Evolutionary conservation across 2,113 vertebrate species (phyloP).

Genomic region (Hyla sarda): DNA sequence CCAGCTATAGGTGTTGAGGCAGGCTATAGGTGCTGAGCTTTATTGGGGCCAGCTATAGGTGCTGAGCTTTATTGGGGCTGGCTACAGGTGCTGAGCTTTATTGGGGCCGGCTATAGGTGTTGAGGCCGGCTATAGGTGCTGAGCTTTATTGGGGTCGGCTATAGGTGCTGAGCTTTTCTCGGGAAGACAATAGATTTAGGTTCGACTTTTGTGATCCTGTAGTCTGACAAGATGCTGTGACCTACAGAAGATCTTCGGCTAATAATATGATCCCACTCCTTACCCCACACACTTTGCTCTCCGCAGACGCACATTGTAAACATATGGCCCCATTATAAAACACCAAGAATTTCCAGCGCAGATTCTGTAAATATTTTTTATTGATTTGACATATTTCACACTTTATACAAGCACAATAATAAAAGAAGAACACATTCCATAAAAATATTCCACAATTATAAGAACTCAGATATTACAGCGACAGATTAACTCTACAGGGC

Average conservation of each 20-base stretch:
- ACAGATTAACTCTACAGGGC: background rate
- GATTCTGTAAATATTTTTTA: conserved; percentile 10
- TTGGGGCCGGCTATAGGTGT: too few species aligned
- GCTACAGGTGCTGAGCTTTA: too few species aligned
- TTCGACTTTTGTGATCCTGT: too few species aligned
- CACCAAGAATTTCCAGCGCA: background rate
- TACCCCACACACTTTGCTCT: background rate
- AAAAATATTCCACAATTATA: background rate
- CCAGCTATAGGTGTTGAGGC: background rate
- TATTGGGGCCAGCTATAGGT: background rate
- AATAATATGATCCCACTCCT: too few species aligned
- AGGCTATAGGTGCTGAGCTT: background rate
- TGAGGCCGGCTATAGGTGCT: too few species aligned
- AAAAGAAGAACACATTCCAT: background rate
- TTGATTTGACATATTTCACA: background rate
- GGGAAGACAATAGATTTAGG: background rate
- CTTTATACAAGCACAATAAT: background rate
- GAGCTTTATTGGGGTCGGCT: too few species aligned
- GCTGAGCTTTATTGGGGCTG: too few species aligned
- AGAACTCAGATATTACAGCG: background rate
- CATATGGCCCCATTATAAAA: background rate
- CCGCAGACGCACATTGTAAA: background rate
- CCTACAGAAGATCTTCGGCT: too few species aligned
- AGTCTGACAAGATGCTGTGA: too few species aligned
- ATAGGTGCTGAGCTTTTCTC: background rate